Evolutionary conservation across 2,113 vertebrate genomes (phyloP).

Genomic region (Paraplagusia blochii): DNA sequence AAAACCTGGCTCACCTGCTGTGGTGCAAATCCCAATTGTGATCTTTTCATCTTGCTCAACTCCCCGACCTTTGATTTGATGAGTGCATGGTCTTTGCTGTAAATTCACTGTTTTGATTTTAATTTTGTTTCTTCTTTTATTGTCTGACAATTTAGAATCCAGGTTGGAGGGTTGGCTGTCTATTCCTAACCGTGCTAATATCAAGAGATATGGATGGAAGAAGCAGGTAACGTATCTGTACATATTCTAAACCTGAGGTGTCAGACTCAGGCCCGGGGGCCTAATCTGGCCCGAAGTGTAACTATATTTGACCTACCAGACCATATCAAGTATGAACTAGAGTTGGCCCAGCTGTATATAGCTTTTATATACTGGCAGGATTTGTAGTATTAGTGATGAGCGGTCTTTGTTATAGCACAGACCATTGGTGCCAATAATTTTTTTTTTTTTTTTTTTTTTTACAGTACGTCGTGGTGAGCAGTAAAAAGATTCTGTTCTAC

Average conservation of each 20-base stretch:
- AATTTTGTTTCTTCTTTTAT: not conserved
- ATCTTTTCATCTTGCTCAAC: constrained; percentile 20
- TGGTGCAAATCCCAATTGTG: constrained; percentile 28
- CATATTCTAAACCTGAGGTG: too few species aligned
- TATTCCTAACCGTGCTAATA: constrained; percentile 94
- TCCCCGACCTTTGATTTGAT: constrained; percentile 49
- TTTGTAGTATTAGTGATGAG: constrained; percentile 1
- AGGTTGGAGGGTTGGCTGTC: constrained; percentile 98
- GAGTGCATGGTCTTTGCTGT: constrained; percentile 62
- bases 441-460: constrained; percentile 43
- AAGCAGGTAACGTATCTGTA: constrained; percentile 97
- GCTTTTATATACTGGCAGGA: too few species aligned
- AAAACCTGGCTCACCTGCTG: constrained; percentile 18
- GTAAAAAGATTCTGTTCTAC: constrained; percentile 98
- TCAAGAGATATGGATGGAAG: constrained; percentile 97
- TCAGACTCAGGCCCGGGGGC: too few species aligned
- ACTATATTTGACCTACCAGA: too few species aligned
- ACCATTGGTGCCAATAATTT: not conserved
- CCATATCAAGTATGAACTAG: too few species aligned
- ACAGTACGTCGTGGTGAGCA: constrained; percentile 98
- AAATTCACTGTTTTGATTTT: not conserved
- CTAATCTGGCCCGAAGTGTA: too few species aligned
- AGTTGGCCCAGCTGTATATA: too few species aligned
- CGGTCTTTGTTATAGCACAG: not conserved
- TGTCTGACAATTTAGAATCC: constrained; percentile 79